A percentile compares a stretch with the other conserved stretches of the same genome.
phyloP scores from a whole-genome alignment of 2,888 invertebrate species.

The Ophioninae sp. region DNA sequence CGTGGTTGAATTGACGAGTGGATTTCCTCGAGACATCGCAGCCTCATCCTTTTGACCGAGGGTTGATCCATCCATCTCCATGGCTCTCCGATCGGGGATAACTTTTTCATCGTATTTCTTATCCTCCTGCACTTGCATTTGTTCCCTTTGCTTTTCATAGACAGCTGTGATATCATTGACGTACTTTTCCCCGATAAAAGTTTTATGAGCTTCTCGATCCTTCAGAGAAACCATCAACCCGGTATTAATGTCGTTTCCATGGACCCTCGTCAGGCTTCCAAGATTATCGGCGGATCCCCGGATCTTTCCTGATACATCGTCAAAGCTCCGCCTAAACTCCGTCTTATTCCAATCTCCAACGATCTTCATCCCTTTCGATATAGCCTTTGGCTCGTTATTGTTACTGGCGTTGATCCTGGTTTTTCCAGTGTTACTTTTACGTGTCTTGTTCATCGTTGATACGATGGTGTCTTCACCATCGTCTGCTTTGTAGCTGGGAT shows the following conservation, averaged over 20 bases:
- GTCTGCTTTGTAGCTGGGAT: not conserved
- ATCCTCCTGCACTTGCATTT: slow-evolving; percentile 2
- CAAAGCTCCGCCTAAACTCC: not conserved
- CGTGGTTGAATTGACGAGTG: slow-evolving; percentile 45
- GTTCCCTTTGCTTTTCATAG: not conserved
- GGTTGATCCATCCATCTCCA: slow-evolving; percentile 25
- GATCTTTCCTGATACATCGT: slow-evolving; percentile 12
- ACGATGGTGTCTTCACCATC: slow-evolving; percentile 8
- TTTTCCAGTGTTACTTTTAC: slow-evolving; percentile 5
- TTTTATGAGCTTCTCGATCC: slow-evolving; percentile 49
- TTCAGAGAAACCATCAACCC: slow-evolving; percentile 37
- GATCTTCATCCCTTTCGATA: not conserved
- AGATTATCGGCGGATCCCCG: slow-evolving; percentile 42
- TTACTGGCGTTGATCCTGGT: not conserved
- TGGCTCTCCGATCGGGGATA: slow-evolving; percentile 9
- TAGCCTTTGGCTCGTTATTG: not conserved
- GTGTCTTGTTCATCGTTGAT: not conserved
- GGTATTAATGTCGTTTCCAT: slow-evolving; percentile 49
- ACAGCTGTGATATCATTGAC: slow-evolving; percentile 16
- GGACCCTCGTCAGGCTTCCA: slow-evolving; percentile 14
- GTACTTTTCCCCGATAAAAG: slow-evolving; percentile 46
- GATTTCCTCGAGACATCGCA: not conserved
- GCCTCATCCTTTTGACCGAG: slow-evolving; percentile 13
- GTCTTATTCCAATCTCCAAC: slow-evolving; percentile 21
- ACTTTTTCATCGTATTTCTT: slow-evolving; percentile 26